Evolutionary conservation across 92 coral and sea anemone species (phyloP).

Genomic region (Chrysogorgia sp.): DNA sequence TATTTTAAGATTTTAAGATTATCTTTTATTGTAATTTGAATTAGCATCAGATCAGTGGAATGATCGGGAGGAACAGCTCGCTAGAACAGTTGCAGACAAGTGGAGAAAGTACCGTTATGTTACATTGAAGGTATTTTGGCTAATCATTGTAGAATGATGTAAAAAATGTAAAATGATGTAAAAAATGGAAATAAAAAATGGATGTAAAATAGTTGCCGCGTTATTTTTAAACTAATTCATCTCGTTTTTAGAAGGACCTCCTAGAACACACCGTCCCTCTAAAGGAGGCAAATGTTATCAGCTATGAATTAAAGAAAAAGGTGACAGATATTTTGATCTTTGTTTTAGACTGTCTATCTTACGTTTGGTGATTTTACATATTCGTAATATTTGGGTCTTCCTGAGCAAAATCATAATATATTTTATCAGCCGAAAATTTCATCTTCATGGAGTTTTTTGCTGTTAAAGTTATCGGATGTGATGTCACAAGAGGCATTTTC

Average conservation of each 20-base stretch:
- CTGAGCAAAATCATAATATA: too few species aligned
- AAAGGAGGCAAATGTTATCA: slow-evolving; percentile 96
- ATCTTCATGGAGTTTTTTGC: too few species aligned
- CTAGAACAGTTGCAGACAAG: slow-evolving; percentile 71
- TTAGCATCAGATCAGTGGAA: slow-evolving; percentile 71
- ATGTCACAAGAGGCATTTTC: too few species aligned
- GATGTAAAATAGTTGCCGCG: too few species aligned
- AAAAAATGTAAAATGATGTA: neutral
- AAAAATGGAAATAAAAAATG: neutral
- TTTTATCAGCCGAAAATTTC: too few species aligned
- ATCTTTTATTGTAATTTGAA: neutral
- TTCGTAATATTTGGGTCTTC: too few species aligned
- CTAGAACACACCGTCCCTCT: slow-evolving; percentile 85
- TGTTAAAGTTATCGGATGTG: too few species aligned
- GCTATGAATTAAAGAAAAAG: slow-evolving; percentile 91
- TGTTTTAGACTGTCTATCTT: neutral
- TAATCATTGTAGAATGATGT: neutral
- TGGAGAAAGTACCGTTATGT: slow-evolving; percentile 76
- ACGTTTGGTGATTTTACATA: too few species aligned
- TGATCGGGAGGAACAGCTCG: slow-evolving; percentile 83
- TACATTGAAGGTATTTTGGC: slow-evolving; percentile 78
- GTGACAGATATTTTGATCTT: slow-evolving; percentile 29
- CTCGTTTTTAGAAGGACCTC: slow-evolving; percentile 73
- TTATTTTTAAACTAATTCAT: neutral
- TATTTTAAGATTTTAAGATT: neutral